Conservation (phyloP, 2,797 vertebrate genomes). For the Cercopithecus diana region DNA sequence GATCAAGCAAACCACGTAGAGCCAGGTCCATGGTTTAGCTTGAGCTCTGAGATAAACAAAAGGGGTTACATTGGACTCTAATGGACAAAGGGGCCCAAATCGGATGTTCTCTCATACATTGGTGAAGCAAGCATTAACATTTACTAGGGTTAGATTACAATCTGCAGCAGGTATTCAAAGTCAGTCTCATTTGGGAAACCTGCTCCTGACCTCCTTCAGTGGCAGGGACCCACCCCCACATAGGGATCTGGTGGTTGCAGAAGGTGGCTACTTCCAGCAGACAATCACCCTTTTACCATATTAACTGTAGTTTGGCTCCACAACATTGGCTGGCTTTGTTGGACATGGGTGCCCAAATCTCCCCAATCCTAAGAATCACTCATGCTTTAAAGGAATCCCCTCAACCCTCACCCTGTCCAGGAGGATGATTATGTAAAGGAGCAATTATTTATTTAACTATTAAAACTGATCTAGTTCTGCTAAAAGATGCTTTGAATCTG, state of each 20-base stretch:
- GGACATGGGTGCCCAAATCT: neutral
- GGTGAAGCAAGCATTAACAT: neutral
- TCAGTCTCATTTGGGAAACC: neutral
- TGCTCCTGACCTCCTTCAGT: neutral
- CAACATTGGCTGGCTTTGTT: neutral
- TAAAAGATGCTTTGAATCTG: neutral
- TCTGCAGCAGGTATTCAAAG: neutral
- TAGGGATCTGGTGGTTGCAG: neutral
- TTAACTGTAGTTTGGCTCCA: neutral
- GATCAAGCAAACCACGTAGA: neutral
- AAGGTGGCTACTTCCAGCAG: neutral
- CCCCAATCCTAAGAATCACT: neutral
- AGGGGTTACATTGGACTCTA: neutral
- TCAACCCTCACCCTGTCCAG: neutral
- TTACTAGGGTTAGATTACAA: neutral
- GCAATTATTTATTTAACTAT: neutral
- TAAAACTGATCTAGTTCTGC: neutral
- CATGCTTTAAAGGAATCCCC: neutral
- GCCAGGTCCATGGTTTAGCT: neutral
- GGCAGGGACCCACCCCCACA: neutral
- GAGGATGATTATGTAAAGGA: neutral
- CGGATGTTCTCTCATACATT: neutral
- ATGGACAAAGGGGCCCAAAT: neutral
- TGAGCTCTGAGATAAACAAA: neutral
- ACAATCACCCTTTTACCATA: neutral